Evolutionary conservation across 2,797 vertebrate genomes (phyloP).

Genomic region (Mormyrus proboscirostris): DNA sequence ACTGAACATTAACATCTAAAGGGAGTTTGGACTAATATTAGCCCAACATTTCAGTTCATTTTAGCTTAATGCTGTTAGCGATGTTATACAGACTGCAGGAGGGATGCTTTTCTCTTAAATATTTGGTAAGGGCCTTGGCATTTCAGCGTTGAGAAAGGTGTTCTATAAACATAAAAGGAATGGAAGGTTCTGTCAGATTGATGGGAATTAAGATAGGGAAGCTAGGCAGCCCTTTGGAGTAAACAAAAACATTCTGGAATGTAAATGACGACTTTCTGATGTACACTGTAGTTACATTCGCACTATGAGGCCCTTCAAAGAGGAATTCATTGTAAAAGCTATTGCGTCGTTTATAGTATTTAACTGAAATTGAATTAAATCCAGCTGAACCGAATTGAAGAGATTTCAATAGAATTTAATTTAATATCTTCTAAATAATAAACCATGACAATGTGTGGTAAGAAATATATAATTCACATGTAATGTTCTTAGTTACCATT

Average conservation of each 20-base stretch:
- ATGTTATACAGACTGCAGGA: background rate
- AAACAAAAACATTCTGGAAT: constrained; percentile 12
- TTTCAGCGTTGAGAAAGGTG: background rate
- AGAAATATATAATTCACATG: background rate
- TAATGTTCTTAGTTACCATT: background rate
- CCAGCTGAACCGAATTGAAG: background rate
- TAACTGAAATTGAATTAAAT: background rate
- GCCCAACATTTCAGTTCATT: background rate
- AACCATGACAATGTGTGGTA: background rate
- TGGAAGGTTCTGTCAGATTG: background rate
- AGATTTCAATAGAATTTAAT: background rate
- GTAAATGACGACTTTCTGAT: background rate
- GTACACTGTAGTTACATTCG: background rate
- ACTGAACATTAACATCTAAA: background rate
- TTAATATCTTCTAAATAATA: background rate
- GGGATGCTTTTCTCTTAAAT: background rate
- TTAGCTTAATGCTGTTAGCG: background rate
- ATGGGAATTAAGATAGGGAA: background rate
- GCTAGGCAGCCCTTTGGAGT: background rate
- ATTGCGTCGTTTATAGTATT: background rate
- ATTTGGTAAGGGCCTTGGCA: background rate
- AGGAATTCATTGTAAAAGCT: background rate
- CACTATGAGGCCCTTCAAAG: background rate
- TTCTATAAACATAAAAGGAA: constrained; percentile 4
- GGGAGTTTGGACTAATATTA: background rate